These are phyloP conservation scores for Caranx melampygus DNA, from an alignment of 2,113 vertebrate species.

Conservation along the genomic window DNA sequence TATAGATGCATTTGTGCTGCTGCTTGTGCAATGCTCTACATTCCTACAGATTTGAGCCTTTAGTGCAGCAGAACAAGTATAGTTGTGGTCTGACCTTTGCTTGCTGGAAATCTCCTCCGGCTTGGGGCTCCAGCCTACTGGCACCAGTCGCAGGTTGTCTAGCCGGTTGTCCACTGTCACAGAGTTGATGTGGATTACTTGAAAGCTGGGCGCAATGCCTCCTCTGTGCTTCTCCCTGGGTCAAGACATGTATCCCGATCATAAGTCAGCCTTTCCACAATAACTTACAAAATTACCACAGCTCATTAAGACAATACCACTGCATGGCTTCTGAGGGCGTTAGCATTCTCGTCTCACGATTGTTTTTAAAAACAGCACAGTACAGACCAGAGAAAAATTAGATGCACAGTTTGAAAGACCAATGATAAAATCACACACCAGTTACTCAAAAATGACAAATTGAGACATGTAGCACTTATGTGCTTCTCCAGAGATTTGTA, in stretches of 20 bases:
- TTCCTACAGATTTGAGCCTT: neutral
- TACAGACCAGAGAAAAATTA: too few relatives aligned
- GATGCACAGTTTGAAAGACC: too few relatives aligned
- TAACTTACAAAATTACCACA: neutral
- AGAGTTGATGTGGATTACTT: constrained; percentile 96
- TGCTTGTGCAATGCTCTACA: neutral
- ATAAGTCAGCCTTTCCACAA: constrained; percentile 4
- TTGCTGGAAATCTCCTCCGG: constrained; percentile 97
- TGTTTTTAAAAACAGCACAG: neutral
- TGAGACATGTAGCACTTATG: neutral
- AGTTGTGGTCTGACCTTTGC: constrained; percentile 87
- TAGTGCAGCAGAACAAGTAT: too few relatives aligned
- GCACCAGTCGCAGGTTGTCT: constrained; percentile 95
- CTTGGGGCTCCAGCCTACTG: constrained; percentile 93
- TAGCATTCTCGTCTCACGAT: too few relatives aligned
- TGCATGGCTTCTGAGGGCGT: neutral
- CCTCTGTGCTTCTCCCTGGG: constrained; percentile 96
- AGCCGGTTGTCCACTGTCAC: constrained; percentile 98
- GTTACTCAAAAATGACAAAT: neutral
- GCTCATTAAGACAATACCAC: neutral
- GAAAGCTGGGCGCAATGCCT: constrained; percentile 95
- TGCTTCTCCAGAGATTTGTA: neutral
- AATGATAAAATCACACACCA: neutral
- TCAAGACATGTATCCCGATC: neutral
- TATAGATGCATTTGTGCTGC: neutral